Evolutionary conservation across 2,113 vertebrate species (phyloP), one percentile per base, ranked within the genome.

Genomic region (Petrocephalus zakoni): DNA sequence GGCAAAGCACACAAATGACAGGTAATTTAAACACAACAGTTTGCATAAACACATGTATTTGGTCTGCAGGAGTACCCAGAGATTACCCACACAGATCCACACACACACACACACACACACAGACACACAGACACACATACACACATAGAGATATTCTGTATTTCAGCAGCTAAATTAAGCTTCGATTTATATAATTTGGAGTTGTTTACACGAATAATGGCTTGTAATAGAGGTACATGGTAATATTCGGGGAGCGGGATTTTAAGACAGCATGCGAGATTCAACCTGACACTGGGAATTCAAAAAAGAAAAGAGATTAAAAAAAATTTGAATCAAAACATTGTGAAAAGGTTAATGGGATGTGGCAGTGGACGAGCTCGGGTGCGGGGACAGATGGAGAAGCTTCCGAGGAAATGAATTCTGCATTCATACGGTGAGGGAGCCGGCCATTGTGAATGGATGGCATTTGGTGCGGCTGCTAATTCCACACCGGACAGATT

Each of bases 321-420:
- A 78, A 72, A 72, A 75, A 78, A 7, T 78, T 19, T 0, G 37
- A 78, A 78, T 78, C 34, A 78, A 78, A 78, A 78, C 34, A 78
- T 17, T 78, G 72, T 29, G 17, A 78, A 78, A 78, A 78, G 72
- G 72, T 78, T 78, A 78, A 78, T 78, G 72, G 72, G 72, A 78
- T 78, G 34, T 78, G 72, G 34, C 34, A 42, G 15, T 15, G 37
- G 34, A 78, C 37, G 29, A 37, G 34, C 68, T 34, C 68, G 2
- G 34, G 68, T 13, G 15, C 15, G 29, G 29, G 34, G 72, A 5
- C 34, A 78, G 72, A 78, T 78, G 72, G 72, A 78, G 72, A 42
- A 78, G 34, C 72, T 42, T 78, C 29, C 72, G 15, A 15, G 72
- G 34, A 78, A 78, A 78, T 78, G 17, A 19, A 78, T 78, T 37